Evolutionary conservation across 2,797 vertebrate species (phyloP), one percentile per base, ranked within the genome.

Genomic region (Vultur gryphus): DNA sequence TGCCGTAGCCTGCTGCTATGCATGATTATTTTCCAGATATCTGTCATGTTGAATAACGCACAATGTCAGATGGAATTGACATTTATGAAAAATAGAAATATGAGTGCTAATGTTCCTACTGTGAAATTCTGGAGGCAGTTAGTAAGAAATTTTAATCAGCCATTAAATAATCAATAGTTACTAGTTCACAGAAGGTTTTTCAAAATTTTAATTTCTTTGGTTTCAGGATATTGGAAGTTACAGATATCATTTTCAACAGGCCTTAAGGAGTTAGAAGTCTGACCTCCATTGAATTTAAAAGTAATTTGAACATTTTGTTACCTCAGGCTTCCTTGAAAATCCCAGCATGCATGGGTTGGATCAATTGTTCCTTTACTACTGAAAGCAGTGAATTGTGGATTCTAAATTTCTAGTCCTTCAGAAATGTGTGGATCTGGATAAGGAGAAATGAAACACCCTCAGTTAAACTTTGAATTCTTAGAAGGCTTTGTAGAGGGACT

Each of bases 81-180:
- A 57, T 84, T 90, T 92, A 69, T 79, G 80, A 92, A 90, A 96
- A 93, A 78, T 48, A 82, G 77, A 84, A 90, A 84, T 83, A 58
- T 44, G 37, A 81, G 43, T 84, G 21, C 51, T 93, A 79, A 64
- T 82, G 31, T 81, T 90, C 49, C 57, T 72, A 19, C 61, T 55
- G 51, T 82, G 80, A 92, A 92, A 83, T 83, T 93, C 71, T 48
- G 23, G 71, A 71, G 31, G 46, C 43, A 55, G n/a, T 87, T 90
- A 84, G 80, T 48, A 65, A 78, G n/a, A 82, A 91, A 76, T 72
- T 90, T 95, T 90, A 87, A 87, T 90, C 46, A 89, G n/a, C 48
- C 41, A 43, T 87, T 96, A 90, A 76, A 75, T 91, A 95, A 93
- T 91, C 84, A 76, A 44, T 90, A 82, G 17, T 76, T 94, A 57